Conservation (phyloP, 2,888 invertebrate genomes). For the Lissocephala sabroskyi region DNA sequence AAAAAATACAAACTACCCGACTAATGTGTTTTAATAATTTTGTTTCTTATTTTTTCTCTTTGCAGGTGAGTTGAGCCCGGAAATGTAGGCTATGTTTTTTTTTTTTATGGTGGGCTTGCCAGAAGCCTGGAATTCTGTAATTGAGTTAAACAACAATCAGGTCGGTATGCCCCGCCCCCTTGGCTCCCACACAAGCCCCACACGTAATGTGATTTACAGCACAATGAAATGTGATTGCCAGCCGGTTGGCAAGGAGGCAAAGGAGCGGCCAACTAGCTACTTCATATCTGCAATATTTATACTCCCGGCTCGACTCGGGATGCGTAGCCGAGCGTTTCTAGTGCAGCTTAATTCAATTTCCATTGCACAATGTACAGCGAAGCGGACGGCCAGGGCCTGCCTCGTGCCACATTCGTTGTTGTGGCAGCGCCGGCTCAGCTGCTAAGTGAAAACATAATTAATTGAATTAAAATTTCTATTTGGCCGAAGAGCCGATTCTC, state of each 20-base stretch:
- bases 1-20: no score
- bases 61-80: conserved; percentile 39
- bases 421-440: conserved; percentile 14
- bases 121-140: conserved; percentile 25
- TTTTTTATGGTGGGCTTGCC: background rate
- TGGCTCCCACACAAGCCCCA: conserved; percentile 33
- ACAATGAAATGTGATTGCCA: conserved; percentile 49
- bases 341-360: conserved; percentile 49
- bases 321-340: conserved; percentile 1
- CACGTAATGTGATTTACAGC: conserved; percentile 53
- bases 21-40: no score
- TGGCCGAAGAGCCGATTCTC: conserved; percentile 14
- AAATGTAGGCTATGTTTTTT: conserved; percentile 9
- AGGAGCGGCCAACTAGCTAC: no score
- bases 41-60: conserved; percentile 15
- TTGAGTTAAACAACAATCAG: conserved; percentile 53
- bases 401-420: no score
- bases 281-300: no score
- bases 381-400: background rate
- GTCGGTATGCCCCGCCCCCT: conserved; percentile 16
- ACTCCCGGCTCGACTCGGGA: no score
- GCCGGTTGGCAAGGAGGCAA: conserved; percentile 1
- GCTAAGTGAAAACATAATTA: conserved; percentile 61
- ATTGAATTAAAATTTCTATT: conserved; percentile 64
- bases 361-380: conserved; percentile 26